These are phyloP conservation scores for Spisula subtruncata DNA, from an alignment of 2,888 invertebrate species.

Conservation along the genomic window DNA sequence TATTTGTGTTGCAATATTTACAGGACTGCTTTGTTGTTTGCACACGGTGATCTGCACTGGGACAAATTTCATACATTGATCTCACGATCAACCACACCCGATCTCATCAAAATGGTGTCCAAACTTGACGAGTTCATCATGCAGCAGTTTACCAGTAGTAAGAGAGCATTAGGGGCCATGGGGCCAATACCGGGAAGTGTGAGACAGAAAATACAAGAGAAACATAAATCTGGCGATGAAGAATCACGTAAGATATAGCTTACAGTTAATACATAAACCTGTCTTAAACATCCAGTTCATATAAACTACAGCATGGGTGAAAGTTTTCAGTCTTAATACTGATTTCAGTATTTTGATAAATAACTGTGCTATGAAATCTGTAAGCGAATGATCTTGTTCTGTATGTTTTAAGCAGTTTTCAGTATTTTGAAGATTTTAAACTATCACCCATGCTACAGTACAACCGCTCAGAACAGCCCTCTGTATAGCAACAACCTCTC, in stretches of 20 bases:
- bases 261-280: background rate
- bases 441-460: too few species aligned
- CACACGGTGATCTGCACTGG: constrained; percentile 97
- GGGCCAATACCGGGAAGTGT: constrained; percentile 87
- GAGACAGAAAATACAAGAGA: constrained; percentile 69
- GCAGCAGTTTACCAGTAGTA: constrained; percentile 98
- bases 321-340: too few species aligned
- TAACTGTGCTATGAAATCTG: too few species aligned
- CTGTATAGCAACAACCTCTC: too few species aligned
- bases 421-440: too few species aligned
- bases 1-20: too few species aligned
- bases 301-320: too few species aligned
- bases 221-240: constrained; percentile 70
- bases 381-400: too few species aligned
- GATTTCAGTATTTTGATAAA: too few species aligned
- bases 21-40: constrained; percentile 80
- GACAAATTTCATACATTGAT: constrained; percentile 98
- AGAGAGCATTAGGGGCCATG: constrained; percentile 94
- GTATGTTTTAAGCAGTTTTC: too few species aligned
- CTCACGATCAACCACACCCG: constrained; percentile 98
- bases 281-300: too few species aligned
- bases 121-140: constrained; percentile 99
- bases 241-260: constrained; percentile 70
- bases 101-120: constrained; percentile 98
- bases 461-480: too few species aligned